phyloP scores from a whole-genome alignment of 2,113 vertebrate species.

The Ornithorhynchus anatinus region DNA sequence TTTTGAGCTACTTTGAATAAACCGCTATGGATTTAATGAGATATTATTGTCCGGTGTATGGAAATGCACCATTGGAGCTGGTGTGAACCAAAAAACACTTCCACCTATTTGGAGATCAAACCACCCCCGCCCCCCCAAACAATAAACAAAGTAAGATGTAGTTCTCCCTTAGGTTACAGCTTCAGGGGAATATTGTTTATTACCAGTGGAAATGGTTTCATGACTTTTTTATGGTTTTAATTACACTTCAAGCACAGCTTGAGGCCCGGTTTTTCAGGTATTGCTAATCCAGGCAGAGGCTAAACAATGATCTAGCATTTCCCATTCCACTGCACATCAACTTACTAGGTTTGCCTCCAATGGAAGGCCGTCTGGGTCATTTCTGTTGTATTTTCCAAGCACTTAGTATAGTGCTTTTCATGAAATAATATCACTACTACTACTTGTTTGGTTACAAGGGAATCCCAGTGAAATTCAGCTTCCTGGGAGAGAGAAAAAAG shows the following conservation, averaged over 20 bases:
- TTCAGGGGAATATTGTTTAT: not conserved
- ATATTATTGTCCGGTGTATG: not conserved
- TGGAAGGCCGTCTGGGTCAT: not conserved
- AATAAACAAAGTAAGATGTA: not conserved
- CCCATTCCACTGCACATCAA: not conserved
- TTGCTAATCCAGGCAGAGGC: not conserved
- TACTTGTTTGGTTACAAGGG: no score
- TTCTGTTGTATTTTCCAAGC: no score
- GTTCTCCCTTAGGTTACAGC: not conserved
- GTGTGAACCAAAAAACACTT: not conserved
- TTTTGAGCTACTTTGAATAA: not conserved
- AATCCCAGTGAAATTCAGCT: no score
- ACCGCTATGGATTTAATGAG: not conserved
- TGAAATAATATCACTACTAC: no score
- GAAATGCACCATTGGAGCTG: not conserved
- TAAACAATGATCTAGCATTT: not conserved
- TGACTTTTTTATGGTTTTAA: slow-evolving; percentile 22
- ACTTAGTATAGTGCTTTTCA: no score
- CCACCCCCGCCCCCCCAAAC: not conserved
- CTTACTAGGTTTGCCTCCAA: not conserved
- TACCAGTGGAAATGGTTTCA: not conserved
- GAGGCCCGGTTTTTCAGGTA: slow-evolving; percentile 21
- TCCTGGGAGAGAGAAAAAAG: no score
- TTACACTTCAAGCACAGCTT: slow-evolving; percentile 9
- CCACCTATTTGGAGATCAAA: not conserved